Evolutionary conservation across 2,797 vertebrate species (phyloP).

Genomic region (Vipera latastei): DNA sequence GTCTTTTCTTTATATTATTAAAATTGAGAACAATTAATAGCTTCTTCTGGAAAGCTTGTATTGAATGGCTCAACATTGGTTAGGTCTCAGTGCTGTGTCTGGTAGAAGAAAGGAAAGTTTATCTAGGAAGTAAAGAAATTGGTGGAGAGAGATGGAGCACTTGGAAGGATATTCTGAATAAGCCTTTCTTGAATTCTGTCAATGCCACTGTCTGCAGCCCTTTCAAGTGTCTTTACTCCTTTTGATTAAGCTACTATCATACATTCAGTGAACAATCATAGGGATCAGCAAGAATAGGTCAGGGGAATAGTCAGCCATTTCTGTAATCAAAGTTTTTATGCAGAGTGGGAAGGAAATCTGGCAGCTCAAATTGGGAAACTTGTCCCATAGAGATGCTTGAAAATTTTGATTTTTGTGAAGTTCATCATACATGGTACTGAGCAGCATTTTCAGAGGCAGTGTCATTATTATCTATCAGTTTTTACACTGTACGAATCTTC

Average conservation of each 20-base stretch:
- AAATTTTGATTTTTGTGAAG: neutral
- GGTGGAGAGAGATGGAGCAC: neutral
- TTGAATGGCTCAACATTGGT: neutral
- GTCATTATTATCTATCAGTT: neutral
- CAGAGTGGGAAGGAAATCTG: neutral
- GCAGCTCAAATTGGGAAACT: neutral
- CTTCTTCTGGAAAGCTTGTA: neutral
- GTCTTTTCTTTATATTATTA: neutral
- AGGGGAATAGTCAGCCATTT: neutral
- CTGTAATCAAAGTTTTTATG: neutral
- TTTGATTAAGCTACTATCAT: neutral
- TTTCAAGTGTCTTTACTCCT: neutral
- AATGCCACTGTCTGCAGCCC: neutral
- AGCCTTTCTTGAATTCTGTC: neutral
- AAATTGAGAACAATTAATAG: neutral
- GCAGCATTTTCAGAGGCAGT: neutral
- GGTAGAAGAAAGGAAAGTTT: neutral
- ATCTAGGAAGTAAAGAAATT: neutral
- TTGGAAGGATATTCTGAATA: neutral
- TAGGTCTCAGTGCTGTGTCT: neutral
- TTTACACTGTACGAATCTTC: neutral
- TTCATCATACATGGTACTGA: neutral
- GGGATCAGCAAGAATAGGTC: neutral
- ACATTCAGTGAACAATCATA: neutral
- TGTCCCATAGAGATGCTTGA: neutral